phyloP scores from a whole-genome alignment of 2,888 invertebrate species.

The Pyrgus malvae region DNA sequence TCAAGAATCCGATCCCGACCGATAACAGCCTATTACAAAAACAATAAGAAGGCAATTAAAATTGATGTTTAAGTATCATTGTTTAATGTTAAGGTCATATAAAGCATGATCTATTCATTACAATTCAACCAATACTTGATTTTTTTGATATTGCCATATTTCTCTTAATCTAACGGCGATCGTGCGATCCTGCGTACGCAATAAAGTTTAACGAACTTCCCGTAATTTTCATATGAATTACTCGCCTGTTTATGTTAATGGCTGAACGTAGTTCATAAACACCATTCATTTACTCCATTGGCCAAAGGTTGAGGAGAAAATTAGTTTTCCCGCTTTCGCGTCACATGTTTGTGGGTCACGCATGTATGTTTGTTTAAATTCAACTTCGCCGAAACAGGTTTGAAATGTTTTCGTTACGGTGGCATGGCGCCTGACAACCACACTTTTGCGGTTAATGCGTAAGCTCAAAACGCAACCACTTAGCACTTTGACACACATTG shows the following conservation, averaged over 20 bases:
- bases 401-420: slow-evolving; percentile 52
- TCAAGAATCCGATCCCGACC: too few relatives aligned
- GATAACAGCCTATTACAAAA: too few relatives aligned
- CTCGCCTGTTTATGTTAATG: background rate
- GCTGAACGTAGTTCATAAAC: background rate
- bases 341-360: slow-evolving; percentile 57
- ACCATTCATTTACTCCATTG: background rate
- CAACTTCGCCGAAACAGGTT: slow-evolving; percentile 65
- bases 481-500: slow-evolving; percentile 73
- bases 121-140: background rate
- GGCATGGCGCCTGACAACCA: slow-evolving; percentile 50
- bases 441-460: slow-evolving; percentile 69
- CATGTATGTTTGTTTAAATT: slow-evolving; percentile 67
- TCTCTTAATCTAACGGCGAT: too few relatives aligned
- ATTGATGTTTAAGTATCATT: too few relatives aligned
- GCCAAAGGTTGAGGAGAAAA: slow-evolving; percentile 43
- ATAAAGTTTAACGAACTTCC: slow-evolving; percentile 17
- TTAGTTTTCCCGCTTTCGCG: slow-evolving; percentile 65
- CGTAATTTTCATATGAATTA: background rate
- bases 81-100: too few relatives aligned
- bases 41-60: too few relatives aligned
- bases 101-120: slow-evolving; percentile 9
- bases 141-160: background rate
- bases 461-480: slow-evolving; percentile 53
- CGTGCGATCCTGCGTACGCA: slow-evolving; percentile 3